phyloP scores from a whole-genome alignment of 2,113 vertebrate genomes.

The Solea senegalensis region DNA sequence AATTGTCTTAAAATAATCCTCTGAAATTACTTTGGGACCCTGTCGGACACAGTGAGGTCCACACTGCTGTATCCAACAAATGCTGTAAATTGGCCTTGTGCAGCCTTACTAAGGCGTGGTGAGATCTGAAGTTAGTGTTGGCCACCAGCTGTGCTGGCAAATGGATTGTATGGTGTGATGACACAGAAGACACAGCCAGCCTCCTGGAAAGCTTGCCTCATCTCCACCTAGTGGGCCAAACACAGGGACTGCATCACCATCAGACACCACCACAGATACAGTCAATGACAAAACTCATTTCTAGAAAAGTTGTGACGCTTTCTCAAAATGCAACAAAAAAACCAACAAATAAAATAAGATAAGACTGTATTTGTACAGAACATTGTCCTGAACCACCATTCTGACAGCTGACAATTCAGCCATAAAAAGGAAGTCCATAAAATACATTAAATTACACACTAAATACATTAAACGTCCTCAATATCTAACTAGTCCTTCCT shows the following conservation, averaged over 20 bases:
- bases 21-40: neutral
- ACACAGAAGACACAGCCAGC: constrained; percentile 85
- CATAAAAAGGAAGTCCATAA: too few relatives aligned
- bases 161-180: constrained; percentile 78
- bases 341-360: too few relatives aligned
- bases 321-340: too few relatives aligned
- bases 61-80: neutral
- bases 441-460: too few relatives aligned
- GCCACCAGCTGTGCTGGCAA: constrained; percentile 13
- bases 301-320: too few relatives aligned
- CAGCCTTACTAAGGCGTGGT: neutral
- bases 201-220: constrained; percentile 85
- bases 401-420: too few relatives aligned
- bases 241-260: constrained; percentile 19
- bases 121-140: constrained; percentile 23
- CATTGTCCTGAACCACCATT: too few relatives aligned
- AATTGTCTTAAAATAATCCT: neutral
- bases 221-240: constrained; percentile 77
- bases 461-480: too few relatives aligned
- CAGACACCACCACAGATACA: too few relatives aligned
- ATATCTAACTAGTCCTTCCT: too few relatives aligned
- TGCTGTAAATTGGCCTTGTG: neutral
- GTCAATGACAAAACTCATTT: too few relatives aligned
- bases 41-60: neutral
- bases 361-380: too few relatives aligned